A percentile compares a stretch with the other conserved stretches of the same genome.
Evolutionary conservation across 2,113 vertebrate genomes (phyloP).

Genomic region (Channa argus): DNA sequence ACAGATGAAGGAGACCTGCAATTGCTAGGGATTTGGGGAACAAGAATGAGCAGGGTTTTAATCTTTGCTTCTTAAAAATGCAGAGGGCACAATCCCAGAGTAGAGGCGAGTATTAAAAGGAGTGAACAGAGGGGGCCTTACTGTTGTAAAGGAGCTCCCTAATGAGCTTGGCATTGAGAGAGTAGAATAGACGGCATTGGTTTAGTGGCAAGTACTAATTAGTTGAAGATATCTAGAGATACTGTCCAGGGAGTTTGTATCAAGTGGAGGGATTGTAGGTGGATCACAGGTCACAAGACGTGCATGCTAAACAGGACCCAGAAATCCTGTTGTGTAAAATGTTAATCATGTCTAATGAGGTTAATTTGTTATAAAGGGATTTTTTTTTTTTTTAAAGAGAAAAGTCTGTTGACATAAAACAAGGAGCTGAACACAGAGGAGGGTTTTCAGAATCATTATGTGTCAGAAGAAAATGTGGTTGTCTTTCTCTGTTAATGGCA

Average conservation of each 20-base stretch:
- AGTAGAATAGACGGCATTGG: constrained; percentile 1
- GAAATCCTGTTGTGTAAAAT: neutral
- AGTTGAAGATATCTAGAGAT: constrained; percentile 20
- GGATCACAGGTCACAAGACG: constrained; percentile 10
- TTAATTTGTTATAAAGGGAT: constrained; percentile 6
- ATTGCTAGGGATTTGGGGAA: constrained; percentile 27
- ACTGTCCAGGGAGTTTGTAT: constrained; percentile 7
- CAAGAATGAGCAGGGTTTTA: constrained; percentile 23
- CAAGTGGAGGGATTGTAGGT: constrained; percentile 21
- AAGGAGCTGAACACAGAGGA: neutral
- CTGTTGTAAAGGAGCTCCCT: constrained; percentile 7
- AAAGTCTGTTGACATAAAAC: constrained; percentile 3
- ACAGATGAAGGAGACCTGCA: constrained; percentile 11
- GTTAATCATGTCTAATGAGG: constrained; percentile 10
- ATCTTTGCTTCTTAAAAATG: constrained; percentile 32
- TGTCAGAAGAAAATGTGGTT: neutral
- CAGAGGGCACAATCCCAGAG: constrained; percentile 15
- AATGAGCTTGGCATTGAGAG: constrained; percentile 26
- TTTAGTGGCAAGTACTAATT: constrained; percentile 42
- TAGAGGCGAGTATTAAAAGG: constrained; percentile 22
- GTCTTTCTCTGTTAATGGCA: neutral
- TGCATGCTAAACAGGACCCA: constrained; percentile 8
- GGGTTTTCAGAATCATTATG: neutral
- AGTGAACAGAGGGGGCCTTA: neutral
- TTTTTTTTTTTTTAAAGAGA: too few relatives aligned